A percentile compares a stretch with the other conserved stretches of the same genome.
These are phyloP conservation scores for Quadroppia sp. DNA, from an alignment of 2,888 invertebrate species.

Conservation along the genomic window DNA sequence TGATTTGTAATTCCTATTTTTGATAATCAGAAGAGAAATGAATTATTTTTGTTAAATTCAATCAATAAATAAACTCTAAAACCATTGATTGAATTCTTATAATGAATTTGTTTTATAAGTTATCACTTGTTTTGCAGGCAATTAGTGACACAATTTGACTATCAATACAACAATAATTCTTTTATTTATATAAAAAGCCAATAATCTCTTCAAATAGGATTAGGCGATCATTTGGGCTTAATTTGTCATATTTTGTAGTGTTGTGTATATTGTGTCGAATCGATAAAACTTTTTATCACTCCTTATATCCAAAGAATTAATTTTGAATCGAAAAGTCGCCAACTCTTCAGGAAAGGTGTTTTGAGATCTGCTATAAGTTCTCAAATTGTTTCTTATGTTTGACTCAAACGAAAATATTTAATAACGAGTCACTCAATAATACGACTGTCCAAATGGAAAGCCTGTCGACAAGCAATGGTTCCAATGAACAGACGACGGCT, in stretches of 20 bases:
- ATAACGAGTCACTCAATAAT: no score
- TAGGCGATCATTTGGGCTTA: conserved; percentile 26
- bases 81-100: no score
- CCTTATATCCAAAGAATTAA: conserved; percentile 30
- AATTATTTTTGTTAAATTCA: no score
- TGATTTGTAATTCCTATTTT: no score
- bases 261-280: neutral
- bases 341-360: neutral
- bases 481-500: conserved; percentile 33
- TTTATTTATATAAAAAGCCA: neutral
- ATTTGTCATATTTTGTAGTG: conserved; percentile 15
- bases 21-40: no score
- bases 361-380: no score
- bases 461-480: neutral
- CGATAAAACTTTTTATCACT: neutral
- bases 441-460: conserved; percentile 13
- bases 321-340: conserved; percentile 14
- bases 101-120: no score
- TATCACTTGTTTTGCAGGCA: no score
- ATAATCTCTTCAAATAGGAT: conserved; percentile 24
- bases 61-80: no score
- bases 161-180: neutral
- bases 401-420: no score
- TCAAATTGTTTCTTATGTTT: no score
- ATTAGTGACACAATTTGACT: neutral